Evolutionary conservation across 2,113 vertebrate genomes (phyloP), one percentile per base, ranked within the genome.

Genomic region (Platycercus adscitus): DNA sequence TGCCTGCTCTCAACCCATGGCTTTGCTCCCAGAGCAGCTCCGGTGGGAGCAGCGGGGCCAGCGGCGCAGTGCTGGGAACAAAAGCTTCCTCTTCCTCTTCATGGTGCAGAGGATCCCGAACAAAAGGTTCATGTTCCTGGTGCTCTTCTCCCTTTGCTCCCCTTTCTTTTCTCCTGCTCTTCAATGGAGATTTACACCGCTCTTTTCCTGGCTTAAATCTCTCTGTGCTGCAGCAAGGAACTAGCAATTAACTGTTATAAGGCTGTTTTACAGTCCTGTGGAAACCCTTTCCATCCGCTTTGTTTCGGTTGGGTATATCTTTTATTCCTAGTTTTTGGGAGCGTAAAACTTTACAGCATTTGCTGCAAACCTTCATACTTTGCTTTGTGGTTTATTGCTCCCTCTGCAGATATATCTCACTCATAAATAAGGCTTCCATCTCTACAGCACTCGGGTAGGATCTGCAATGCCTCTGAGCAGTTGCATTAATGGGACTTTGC

Each of bases 261-360:
- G 96, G 93, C 93, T 88, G 65, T 91, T 97, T 98, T 96, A 97
- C 96, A 86, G 58, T 88, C 49, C 23, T 80, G 53, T 61, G 86
- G 86, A 96, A 97, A 68, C 92, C 94, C 93, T 89, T 97, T 95
- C 97, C 88, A 92, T 84, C 96, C 96, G 65, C 97, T 97, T 90
- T 81, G 94, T 58, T 97, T 96, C 96, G 93, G 98, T 95, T 58
- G 95, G 92, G 90, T 88, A 5, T 79, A 92, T 97, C 95, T 97
- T 98, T 98, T 97, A 97, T 97, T 96, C 96, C 94, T 91, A 83
- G 96, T 97, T 98, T 98, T 97, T 91, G 63, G 97, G 94, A 97
- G 96, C 58, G 96, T 98, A 98, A 98, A 98, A 98, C 96, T 98
- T 98, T 96, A 98, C 91, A 88, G 88, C 85, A 0, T 91, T 97